These are phyloP conservation scores for Leptarthrus brevirostris DNA, from an alignment of 2,888 invertebrate species.

Conservation along the genomic window DNA sequence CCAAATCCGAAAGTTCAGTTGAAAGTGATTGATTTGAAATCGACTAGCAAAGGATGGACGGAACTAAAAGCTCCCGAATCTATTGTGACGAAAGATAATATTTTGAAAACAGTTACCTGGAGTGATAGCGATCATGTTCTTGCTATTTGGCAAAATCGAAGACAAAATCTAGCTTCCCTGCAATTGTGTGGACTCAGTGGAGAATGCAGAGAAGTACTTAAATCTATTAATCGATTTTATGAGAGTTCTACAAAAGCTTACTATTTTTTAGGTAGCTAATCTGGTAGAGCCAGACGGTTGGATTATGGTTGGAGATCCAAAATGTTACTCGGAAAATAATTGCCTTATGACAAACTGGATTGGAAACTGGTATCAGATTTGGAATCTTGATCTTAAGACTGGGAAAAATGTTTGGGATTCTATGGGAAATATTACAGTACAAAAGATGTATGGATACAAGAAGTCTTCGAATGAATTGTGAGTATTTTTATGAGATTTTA, in stretches of 20 bases:
- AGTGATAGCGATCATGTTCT: conserved; percentile 74
- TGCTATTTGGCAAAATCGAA: conserved; percentile 85
- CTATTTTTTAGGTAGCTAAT: conserved; percentile 67
- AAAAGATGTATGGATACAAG: conserved; percentile 73
- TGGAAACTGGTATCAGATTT: conserved; percentile 67
- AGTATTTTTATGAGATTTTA: conserved; percentile 59
- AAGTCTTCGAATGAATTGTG: conserved; percentile 70
- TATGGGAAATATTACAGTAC: conserved; percentile 71
- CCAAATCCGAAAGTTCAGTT: conserved; percentile 79
- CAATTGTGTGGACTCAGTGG: conserved; percentile 60
- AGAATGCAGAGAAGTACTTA: conserved; percentile 58
- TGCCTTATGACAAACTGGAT: conserved; percentile 66
- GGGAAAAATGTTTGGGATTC: conserved; percentile 61
- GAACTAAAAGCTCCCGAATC: conserved; percentile 70
- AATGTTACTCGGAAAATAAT: conserved; percentile 59
- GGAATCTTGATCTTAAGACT: conserved; percentile 62
- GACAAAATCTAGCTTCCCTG: conserved; percentile 75
- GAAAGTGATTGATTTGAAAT: conserved; percentile 72
- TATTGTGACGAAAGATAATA: conserved; percentile 72
- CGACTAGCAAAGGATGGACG: conserved; percentile 61
- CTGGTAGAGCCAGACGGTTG: conserved; percentile 76
- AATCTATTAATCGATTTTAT: background rate
- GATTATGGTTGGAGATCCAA: conserved; percentile 73
- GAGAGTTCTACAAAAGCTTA: too few relatives aligned
- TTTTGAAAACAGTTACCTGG: conserved; percentile 81